Evolutionary conservation across 2,888 invertebrate genomes (phyloP).

Genomic region (Morpho helenor): DNA sequence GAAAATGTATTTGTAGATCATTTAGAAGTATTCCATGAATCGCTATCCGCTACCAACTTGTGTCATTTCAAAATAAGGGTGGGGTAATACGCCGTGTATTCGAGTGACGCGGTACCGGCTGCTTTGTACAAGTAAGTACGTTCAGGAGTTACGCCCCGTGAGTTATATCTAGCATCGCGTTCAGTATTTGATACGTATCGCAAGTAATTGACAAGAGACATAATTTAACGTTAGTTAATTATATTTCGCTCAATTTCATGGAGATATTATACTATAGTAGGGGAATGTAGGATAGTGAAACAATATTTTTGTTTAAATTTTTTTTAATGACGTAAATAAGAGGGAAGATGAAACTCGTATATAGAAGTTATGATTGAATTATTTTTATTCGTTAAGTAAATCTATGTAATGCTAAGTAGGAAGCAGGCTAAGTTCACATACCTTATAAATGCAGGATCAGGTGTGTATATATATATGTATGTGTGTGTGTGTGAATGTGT

Average conservation of each 20-base stretch:
- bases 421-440: no score
- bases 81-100: conserved; percentile 46
- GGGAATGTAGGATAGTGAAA: no score
- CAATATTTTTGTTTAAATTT: no score
- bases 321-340: no score
- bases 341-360: neutral
- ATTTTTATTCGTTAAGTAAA: no score
- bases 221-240: neutral
- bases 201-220: conserved; percentile 1
- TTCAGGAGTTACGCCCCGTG: conserved; percentile 25
- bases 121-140: conserved; percentile 36
- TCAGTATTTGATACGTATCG: conserved; percentile 4
- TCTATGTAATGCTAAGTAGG: no score
- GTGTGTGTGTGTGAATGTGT: no score
- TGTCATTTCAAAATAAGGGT: conserved; percentile 34
- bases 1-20: neutral
- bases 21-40: neutral
- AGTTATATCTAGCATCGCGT: conserved; percentile 10
- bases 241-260: neutral
- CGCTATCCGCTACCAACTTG: conserved; percentile 16
- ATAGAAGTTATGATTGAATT: no score
- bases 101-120: conserved; percentile 41
- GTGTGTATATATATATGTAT: no score
- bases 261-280: no score
- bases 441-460: no score